Evolutionary conservation across 2,888 invertebrate genomes (phyloP).

Genomic region (Operophtera brumata): DNA sequence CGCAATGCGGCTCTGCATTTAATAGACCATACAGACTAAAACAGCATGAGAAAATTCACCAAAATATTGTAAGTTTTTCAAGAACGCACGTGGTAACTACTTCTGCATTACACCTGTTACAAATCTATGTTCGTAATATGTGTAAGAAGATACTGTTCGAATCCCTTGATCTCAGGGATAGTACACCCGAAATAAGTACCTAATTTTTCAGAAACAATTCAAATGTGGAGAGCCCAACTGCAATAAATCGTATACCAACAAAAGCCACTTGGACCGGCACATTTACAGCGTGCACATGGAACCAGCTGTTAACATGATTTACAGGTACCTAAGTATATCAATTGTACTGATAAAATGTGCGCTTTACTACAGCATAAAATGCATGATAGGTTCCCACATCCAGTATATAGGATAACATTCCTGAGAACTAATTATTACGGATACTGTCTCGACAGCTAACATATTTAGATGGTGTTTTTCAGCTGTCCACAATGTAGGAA

Average conservation of each 20-base stretch:
- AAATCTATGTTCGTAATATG: not conserved
- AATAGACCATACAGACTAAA: slow-evolving; percentile 76
- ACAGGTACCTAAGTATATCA: slow-evolving; percentile 41
- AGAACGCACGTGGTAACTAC: slow-evolving; percentile 1
- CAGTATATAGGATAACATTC: no score
- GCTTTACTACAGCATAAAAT: no score
- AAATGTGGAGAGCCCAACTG: slow-evolving; percentile 81
- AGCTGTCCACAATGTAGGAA: slow-evolving; percentile 75
- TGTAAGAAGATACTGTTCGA: no score
- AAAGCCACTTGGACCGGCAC: slow-evolving; percentile 83
- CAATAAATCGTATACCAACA: slow-evolving; percentile 80
- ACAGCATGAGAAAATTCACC: slow-evolving; percentile 79
- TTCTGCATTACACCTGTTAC: not conserved
- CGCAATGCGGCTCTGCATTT: slow-evolving; percentile 73
- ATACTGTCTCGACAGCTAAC: no score
- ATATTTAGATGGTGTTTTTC: slow-evolving; percentile 27
- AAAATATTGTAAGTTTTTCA: slow-evolving; percentile 74
- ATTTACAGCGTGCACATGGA: slow-evolving; percentile 68
- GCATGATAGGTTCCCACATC: no score
- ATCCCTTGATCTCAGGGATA: no score
- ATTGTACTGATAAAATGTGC: not conserved
- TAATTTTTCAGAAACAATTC: slow-evolving; percentile 76
- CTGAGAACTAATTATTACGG: no score
- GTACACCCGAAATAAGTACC: not conserved
- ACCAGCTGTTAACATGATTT: slow-evolving; percentile 47